Conservation (phyloP, 1,140 invertebrate genomes). For the Venustaconcha ellipsiformis region DNA sequence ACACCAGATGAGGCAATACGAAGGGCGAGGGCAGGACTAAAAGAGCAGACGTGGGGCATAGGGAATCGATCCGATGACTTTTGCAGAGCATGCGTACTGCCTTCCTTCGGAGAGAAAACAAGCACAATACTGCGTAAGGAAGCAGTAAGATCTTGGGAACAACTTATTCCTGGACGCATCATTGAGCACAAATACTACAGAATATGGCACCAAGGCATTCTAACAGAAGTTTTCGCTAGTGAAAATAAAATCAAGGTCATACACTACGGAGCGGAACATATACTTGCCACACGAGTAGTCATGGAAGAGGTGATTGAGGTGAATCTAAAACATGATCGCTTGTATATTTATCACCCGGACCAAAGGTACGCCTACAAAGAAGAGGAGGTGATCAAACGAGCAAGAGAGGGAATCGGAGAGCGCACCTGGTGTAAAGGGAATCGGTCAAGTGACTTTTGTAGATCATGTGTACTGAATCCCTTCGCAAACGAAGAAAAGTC, state of each 20-base stretch:
- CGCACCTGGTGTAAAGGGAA: slow-evolving; percentile 4
- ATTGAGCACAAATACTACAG: slow-evolving; percentile 16
- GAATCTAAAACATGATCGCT: too few species aligned
- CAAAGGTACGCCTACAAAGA: too few species aligned
- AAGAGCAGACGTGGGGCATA: background rate
- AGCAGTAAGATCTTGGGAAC: slow-evolving; percentile 2
- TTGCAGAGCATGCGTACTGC: too few species aligned
- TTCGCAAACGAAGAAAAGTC: background rate
- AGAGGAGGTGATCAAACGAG: background rate
- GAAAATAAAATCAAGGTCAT: too few species aligned
- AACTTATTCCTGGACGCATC: slow-evolving; percentile 13
- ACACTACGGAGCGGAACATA: too few species aligned
- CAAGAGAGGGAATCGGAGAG: slow-evolving; percentile 6
- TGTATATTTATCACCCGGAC: too few species aligned
- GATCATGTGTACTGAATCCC: slow-evolving; percentile 8
- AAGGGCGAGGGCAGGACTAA: slow-evolving; percentile 7
- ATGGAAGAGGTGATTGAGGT: too few species aligned
- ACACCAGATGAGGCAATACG: slow-evolving; percentile 4
- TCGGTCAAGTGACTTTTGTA: slow-evolving; percentile 12
- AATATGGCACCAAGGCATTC: slow-evolving; percentile 25
- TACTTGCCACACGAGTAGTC: too few species aligned
- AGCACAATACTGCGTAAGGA: slow-evolving; percentile 7
- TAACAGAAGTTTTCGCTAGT: too few species aligned
- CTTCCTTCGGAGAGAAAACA: background rate
- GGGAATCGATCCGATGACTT: too few species aligned